Evolutionary conservation across 2,888 invertebrate species (phyloP), one percentile per base, ranked within the genome.

Genomic region (Anthoptus insignis): DNA sequence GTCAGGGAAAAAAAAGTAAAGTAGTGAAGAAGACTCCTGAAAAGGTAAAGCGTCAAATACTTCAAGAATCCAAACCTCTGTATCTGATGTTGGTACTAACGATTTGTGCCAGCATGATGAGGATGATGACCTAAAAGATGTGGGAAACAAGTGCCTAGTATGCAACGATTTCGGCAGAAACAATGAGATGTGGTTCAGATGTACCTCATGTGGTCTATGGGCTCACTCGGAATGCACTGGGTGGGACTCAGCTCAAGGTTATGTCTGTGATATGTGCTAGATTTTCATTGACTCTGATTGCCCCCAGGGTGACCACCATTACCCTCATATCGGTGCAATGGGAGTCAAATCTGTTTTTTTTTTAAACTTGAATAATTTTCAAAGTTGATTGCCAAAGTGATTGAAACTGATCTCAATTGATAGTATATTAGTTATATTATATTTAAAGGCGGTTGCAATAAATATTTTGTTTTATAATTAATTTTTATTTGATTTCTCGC

Each of bases 111-210:
- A 71, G 59, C 68, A 72, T 45, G 67, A 69, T 60, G 63, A 72
- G 47, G 57, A 69, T 59, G 71, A 73, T 60, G 73, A 75, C 45
- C 69, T 69, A 66, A 72, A 74, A 67, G 74, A 74, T 60, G 68
- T 64, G 14, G 65, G 65, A 16, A 74, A 76, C 53, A 69, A 39
- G 57, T 77, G 76, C 59, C 66, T 75, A n/a, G 52, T 76, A 65
- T 77, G 76, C 53, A 32, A 58, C 24, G 75, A 78, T 65, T 76
- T 74, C 53, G 75, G 75, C 29, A 39, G 69, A 66, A 65, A 76
- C 63, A 73, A 76, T 22, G 76, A 78, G 56, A 67, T 71, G 50
- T 76, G 75, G 73, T 78, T 66, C 70, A 63, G 71, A 27, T 73
- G 69, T 54, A 73, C 72, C 47, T 68, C 67, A 8, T 69, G 67